Evolutionary conservation across 2,888 invertebrate species (phyloP), one percentile per base, ranked within the genome.

Genomic region (Meiosimyza platycephala): DNA sequence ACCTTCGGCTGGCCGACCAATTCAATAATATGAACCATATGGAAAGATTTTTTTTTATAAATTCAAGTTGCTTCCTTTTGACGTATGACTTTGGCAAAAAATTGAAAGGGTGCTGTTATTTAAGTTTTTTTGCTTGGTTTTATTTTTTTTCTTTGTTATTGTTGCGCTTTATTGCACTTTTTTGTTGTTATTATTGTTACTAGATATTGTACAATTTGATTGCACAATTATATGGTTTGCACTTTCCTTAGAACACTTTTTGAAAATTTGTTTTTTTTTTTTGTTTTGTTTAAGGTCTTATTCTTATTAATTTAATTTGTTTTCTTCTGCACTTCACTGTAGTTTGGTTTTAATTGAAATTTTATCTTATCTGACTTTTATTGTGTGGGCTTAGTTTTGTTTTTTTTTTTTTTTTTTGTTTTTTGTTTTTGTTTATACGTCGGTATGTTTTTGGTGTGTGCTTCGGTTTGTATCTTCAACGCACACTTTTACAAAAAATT

Each of bases 11-110:
- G 92, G 90, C 92, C 92, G 89, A 92, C 92, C 88, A 92, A 90
- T 90, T 93, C 92, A 89, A 93, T 91, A 89, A 92, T 92, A 89
- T 93, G 93, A 91, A 93, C 93, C 93, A 93, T 93, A 93, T 92
- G 93, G 92, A 91, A 90, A 89, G 89, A 87, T 86, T 85, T 40
- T 85, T 79, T 69, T 76, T 64, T 57, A 60, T 28, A 52, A 33
- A 40, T 40, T 40, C 40, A 40, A 40, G 40, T 40, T 40, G 40
- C 40, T 77, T 79, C 72, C 52, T 18, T 77, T 75, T 77, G 76
- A 79, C 79, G 79, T 80, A 40, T 40, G 40, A 40, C 40, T 81
- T 79, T 78, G 81, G 80, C 76, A 80, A 79, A 80, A 64, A 68
- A 22, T 74, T n/a, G 51, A 18, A 48, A 40, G 40, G 11, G 47